Base-by-base conservation (phyloP, 1,140 invertebrate species). In the Nebria ingens region DNA sequence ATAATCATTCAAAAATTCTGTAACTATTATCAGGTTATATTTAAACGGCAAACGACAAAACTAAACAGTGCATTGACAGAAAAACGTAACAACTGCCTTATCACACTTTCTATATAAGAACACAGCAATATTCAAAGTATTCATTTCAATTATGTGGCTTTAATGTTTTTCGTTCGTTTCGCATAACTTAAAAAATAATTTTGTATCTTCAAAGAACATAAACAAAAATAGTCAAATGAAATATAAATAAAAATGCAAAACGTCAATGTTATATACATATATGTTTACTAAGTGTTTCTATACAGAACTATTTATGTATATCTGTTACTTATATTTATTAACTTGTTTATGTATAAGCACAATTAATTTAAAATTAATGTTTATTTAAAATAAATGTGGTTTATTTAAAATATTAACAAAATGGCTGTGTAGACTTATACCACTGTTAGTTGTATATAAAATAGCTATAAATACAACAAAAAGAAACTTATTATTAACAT, bases 361-460 rank as follows among this genome's bases (percentile, higher is more conserved):
- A 49, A n/a, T 49, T 49, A 49, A 6, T n/a, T 49, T 12, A 49
- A 12, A n/a, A 49, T n/a, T n/a, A n/a, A 12, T 6, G 9, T 49
- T 49, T 13, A 49, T 3, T 49, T 4, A 12, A 12, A n/a, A 19
- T 49, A 49, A 49, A 49, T 49, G 19, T 34, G 25, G n/a, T 45
- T 45, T 12, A 9, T 45, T 45, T 45, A 9, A 45, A 11, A 11
- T 4, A 45, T 45, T 45, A 12, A 45, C 6, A n/a, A 45, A 17
- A 45, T 45, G 40, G 40, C 40, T 45, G 40, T 45, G 40, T 45
- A 45, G 40, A 12, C 17, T 45, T 45, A 45, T 17, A 45, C 6
- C 40, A 45, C 40, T 45, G 40, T 45, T 45, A 45, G 17, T 12
- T 45, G 40, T 45, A 17, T 45, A 45, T n/a, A n/a, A n/a, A 45